These are phyloP conservation scores for Parambassis ranga DNA, from an alignment of 2,797 vertebrate species.

Conservation along the genomic window DNA sequence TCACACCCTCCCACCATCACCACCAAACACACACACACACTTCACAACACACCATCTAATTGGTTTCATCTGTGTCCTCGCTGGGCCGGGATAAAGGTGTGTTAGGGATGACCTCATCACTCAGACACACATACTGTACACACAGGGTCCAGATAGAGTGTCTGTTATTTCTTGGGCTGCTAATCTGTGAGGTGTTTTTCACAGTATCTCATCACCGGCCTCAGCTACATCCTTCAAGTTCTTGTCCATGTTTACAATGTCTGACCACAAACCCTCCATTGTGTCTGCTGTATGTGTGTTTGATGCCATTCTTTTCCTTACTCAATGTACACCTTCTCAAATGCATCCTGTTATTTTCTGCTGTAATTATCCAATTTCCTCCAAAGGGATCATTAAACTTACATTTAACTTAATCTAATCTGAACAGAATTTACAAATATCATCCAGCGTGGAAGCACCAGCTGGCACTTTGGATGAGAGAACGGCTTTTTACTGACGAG, in stretches of 20 bases:
- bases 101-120: slow-evolving; percentile 60
- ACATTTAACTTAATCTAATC: slow-evolving; percentile 16
- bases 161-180: slow-evolving; percentile 37
- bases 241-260: not conserved
- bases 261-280: not conserved
- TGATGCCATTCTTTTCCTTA: not conserved
- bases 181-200: slow-evolving; percentile 29
- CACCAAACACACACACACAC: not conserved
- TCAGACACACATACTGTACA: slow-evolving; percentile 13
- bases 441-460: not conserved
- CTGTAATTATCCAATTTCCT: slow-evolving; percentile 3
- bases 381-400: slow-evolving; percentile 19
- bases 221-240: not conserved
- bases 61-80: slow-evolving; percentile 71
- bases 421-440: slow-evolving; percentile 19
- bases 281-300: too few species aligned
- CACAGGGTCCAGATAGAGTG: slow-evolving; percentile 38
- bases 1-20: not conserved
- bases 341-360: slow-evolving; percentile 33
- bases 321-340: slow-evolving; percentile 2
- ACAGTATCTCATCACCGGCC: not conserved
- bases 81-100: slow-evolving; percentile 59
- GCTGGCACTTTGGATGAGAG: not conserved
- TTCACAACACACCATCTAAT: slow-evolving; percentile 58
- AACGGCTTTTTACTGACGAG: not conserved